Conservation (phyloP, 2,113 vertebrate genomes). For the Sander vitreus region DNA sequence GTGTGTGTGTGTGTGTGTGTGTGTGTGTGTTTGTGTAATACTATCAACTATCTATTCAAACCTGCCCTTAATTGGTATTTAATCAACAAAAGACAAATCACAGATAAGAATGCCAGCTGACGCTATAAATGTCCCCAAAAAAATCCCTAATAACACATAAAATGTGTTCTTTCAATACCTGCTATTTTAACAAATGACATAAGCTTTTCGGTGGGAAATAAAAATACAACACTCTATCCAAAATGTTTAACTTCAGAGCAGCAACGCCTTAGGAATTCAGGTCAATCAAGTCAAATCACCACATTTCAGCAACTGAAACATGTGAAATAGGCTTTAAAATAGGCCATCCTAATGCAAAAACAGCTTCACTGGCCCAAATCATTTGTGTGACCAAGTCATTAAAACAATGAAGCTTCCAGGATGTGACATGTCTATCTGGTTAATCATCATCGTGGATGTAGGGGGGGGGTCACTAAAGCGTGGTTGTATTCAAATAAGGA, state of each 20-base stretch:
- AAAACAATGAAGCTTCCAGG: conserved; percentile 63
- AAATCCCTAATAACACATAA: not conserved
- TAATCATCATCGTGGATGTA: conserved; percentile 59
- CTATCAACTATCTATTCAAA: conserved; percentile 25
- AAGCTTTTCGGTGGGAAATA: not conserved
- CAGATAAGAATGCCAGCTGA: conserved; percentile 36
- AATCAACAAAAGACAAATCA: conserved; percentile 44
- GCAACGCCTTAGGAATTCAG: not conserved
- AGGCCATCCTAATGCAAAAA: conserved; percentile 61
- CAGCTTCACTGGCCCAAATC: conserved; percentile 57
- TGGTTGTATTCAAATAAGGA: conserved; percentile 45
- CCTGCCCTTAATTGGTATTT: conserved; percentile 30
- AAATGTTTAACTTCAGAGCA: not conserved
- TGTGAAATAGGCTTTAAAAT: conserved; percentile 48
- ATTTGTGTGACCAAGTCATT: conserved; percentile 54
- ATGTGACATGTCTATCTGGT: conserved; percentile 43
- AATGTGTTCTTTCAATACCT: conserved; percentile 5
- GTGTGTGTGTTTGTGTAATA: conserved; percentile 1
- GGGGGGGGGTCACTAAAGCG: conserved; percentile 1
- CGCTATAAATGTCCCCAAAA: not conserved
- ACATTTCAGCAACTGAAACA: conserved; percentile 32
- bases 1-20: not conserved
- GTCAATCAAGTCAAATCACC: conserved; percentile 18
- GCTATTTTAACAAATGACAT: not conserved
- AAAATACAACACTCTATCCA: not conserved